These are phyloP conservation scores for Chrysaora quinquecirrha DNA, from an alignment of 30 jellyfish, hydroid and myxozoan species.

Conservation along the genomic window DNA sequence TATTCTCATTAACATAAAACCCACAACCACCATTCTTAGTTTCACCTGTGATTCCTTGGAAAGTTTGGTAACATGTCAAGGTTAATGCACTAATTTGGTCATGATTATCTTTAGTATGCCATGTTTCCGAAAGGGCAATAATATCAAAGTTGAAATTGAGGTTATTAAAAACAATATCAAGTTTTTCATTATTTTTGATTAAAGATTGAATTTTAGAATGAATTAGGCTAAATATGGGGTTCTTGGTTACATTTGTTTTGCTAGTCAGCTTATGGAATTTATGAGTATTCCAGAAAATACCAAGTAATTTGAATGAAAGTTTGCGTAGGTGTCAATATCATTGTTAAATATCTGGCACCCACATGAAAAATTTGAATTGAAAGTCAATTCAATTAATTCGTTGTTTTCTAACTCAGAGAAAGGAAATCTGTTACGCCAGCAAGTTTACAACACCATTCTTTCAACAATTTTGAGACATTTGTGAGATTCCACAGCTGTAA, in stretches of 20 bases:
- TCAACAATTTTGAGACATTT: constrained; percentile 2
- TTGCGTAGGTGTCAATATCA: constrained; percentile 15
- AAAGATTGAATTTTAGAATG: constrained; percentile 15
- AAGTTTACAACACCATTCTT: constrained; percentile 11
- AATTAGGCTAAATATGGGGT: constrained; percentile 9
- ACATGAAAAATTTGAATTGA: constrained; percentile 10
- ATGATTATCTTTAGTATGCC: constrained; percentile 24
- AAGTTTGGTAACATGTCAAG: constrained; percentile 4
- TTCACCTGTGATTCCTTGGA: constrained; percentile 6
- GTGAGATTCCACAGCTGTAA: constrained; percentile 15
- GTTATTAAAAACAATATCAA: constrained; percentile 2
- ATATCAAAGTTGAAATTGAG: constrained; percentile 20
- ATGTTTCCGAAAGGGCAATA: constrained; percentile 30
- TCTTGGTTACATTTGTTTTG: constrained; percentile 1
- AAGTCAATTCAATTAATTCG: constrained; percentile 18
- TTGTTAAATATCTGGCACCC: constrained; percentile 21
- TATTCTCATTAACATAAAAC: constrained; percentile 15
- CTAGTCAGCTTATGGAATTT: constrained; percentile 17
- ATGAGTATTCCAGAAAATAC: neutral
- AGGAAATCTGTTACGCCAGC: constrained; percentile 15
- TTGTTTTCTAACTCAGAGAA: neutral
- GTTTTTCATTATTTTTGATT: neutral
- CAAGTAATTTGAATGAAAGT: constrained; percentile 9
- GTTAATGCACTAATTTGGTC: constrained; percentile 1
- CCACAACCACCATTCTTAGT: constrained; percentile 23